Evolutionary conservation across 2,888 invertebrate genomes (phyloP).

Genomic region (Eubasilissa splendida): DNA sequence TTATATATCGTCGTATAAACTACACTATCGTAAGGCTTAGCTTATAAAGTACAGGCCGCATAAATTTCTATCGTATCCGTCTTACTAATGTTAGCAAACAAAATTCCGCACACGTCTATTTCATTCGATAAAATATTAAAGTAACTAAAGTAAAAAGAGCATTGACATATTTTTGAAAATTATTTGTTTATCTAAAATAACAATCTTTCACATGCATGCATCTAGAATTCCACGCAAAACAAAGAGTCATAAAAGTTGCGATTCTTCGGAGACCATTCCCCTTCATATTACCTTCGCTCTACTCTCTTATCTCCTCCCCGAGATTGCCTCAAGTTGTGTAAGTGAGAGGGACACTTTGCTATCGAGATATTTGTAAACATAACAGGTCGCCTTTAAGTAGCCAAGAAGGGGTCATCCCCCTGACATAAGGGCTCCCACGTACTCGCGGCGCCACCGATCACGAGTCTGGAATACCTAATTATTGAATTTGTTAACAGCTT

Average conservation of each 20-base stretch:
- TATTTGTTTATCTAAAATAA: slow-evolving; percentile 22
- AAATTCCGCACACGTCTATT: no score
- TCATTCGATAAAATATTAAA: no score
- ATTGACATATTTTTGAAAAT: neutral
- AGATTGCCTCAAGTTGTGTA: neutral
- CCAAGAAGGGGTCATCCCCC: slow-evolving; percentile 27
- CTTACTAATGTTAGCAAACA: no score
- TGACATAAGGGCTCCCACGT: slow-evolving; percentile 13
- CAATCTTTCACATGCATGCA: slow-evolving; percentile 26
- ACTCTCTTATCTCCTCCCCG: slow-evolving; percentile 10
- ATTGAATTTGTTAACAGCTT: slow-evolving; percentile 2
- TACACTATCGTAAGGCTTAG: no score
- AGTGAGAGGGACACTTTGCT: slow-evolving; percentile 37
- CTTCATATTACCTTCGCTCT: slow-evolving; percentile 20
- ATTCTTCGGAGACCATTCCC: slow-evolving; percentile 13
- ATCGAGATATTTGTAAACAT: slow-evolving; percentile 57
- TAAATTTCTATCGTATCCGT: no score
- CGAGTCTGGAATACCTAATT: slow-evolving; percentile 57
- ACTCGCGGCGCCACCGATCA: slow-evolving; percentile 53
- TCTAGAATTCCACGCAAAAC: slow-evolving; percentile 7
- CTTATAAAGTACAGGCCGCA: no score
- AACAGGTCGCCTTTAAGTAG: slow-evolving; percentile 57
- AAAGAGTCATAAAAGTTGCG: neutral
- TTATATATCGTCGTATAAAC: no score
- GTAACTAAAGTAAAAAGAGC: neutral